Percentiles rank a stretch among this genome's conserved stretches.
These are phyloP conservation scores for Drosophila fungiperda DNA, from an alignment of 2,888 invertebrate genomes.

Conservation along the genomic window DNA sequence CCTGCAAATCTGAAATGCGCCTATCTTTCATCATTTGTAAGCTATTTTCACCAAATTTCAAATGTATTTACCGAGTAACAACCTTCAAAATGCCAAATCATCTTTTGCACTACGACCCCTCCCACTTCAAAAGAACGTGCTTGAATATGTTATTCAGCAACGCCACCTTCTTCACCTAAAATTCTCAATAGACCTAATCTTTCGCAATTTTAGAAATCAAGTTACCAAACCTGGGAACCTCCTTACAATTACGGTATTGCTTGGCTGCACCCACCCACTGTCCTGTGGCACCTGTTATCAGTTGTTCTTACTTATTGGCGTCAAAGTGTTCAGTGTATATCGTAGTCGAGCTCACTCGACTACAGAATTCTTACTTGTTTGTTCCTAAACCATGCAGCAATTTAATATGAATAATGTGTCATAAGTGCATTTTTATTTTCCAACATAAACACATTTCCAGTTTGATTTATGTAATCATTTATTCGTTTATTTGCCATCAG, in stretches of 20 bases:
- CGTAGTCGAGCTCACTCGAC: neutral
- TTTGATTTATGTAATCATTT: constrained; percentile 7
- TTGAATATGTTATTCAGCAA: too few species aligned
- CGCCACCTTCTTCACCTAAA: too few species aligned
- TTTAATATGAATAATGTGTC: neutral
- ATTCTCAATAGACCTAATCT: too few species aligned
- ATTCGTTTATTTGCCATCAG: constrained; percentile 19
- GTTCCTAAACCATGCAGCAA: neutral
- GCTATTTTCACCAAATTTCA: too few species aligned
- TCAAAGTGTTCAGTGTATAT: neutral
- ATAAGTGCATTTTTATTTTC: neutral
- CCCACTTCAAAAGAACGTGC: neutral
- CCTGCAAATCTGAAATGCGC: too few species aligned
- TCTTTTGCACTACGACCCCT: neutral
- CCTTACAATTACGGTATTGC: neutral
- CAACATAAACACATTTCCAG: neutral
- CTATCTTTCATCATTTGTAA: too few species aligned
- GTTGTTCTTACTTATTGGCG: neutral
- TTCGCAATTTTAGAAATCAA: neutral
- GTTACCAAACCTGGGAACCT: neutral
- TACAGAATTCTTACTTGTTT: neutral
- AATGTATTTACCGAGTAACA: too few species aligned
- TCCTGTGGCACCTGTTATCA: neutral
- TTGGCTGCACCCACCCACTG: neutral
- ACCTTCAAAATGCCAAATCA: too few species aligned